phyloP scores from a whole-genome alignment of 2,113 vertebrate species.

The Dicerorhinus sumatrensis region DNA sequence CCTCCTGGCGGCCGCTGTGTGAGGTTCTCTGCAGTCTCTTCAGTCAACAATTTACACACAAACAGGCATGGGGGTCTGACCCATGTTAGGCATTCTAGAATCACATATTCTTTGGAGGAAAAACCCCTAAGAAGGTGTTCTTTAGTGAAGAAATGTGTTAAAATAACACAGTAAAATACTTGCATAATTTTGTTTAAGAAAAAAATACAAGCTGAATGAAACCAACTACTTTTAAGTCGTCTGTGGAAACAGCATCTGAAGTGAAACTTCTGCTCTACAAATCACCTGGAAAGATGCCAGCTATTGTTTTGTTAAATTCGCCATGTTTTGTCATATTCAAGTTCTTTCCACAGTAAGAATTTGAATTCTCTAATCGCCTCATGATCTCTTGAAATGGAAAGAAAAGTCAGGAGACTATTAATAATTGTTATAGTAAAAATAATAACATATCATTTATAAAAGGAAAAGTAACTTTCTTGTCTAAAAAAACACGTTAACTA shows the following conservation, averaged over 20 bases:
- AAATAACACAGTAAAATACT: neutral
- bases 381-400: neutral
- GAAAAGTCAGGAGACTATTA: neutral
- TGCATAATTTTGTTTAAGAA: neutral
- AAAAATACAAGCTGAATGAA: conserved; percentile 26
- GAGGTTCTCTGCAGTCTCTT: neutral
- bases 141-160: neutral
- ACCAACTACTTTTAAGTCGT: neutral
- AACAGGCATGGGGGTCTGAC: neutral
- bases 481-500: neutral
- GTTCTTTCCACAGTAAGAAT: neutral
- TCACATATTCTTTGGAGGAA: neutral
- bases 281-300: neutral
- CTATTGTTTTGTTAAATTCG: conserved; percentile 6
- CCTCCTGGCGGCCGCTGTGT: neutral
- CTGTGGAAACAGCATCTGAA: neutral
- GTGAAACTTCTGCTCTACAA: neutral
- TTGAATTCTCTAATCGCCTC: neutral
- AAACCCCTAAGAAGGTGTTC: neutral
- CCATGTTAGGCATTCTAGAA: neutral
- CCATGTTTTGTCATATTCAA: neutral
- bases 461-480: neutral
- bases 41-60: neutral
- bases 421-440: neutral
- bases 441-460: neutral